phyloP scores from a whole-genome alignment of 2,113 vertebrate genomes.

The Globicephala melas region DNA sequence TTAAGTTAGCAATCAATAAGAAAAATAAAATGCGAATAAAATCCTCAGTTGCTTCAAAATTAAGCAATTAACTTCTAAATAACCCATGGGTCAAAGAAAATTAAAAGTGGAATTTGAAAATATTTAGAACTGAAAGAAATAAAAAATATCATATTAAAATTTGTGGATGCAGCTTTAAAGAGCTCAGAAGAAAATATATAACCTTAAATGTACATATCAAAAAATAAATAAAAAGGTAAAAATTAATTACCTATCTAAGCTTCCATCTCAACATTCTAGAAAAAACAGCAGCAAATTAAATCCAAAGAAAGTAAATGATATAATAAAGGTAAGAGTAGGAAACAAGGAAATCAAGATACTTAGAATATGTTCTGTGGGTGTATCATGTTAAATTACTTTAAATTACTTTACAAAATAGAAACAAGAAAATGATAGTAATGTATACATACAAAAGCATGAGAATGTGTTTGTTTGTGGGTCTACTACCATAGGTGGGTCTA shows the following conservation, averaged over 20 bases:
- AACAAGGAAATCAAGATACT: not conserved
- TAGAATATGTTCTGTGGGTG: not conserved
- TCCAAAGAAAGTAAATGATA: not conserved
- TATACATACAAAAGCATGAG: not conserved
- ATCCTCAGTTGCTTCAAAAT: not conserved
- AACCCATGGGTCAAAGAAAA: not conserved
- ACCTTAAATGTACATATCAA: no score
- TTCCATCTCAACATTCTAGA: not conserved
- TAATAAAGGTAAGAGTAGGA: not conserved
- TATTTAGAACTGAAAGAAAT: not conserved
- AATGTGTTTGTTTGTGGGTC: not conserved
- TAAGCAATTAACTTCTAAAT: not conserved
- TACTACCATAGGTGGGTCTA: not conserved
- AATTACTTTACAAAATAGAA: not conserved
- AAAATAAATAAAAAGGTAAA: not conserved
- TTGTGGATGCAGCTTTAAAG: not conserved
- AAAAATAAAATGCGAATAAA: not conserved
- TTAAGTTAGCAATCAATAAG: not conserved
- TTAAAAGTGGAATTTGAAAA: not conserved
- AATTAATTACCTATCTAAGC: not conserved
- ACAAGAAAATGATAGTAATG: not conserved
- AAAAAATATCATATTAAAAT: not conserved
- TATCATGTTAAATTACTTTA: not conserved
- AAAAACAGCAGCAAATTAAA: not conserved
- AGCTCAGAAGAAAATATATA: not conserved